Evolutionary conservation across 2,113 vertebrate species (phyloP), one percentile per base, ranked within the genome.

Genomic region (Poeciliopsis prolifica): DNA sequence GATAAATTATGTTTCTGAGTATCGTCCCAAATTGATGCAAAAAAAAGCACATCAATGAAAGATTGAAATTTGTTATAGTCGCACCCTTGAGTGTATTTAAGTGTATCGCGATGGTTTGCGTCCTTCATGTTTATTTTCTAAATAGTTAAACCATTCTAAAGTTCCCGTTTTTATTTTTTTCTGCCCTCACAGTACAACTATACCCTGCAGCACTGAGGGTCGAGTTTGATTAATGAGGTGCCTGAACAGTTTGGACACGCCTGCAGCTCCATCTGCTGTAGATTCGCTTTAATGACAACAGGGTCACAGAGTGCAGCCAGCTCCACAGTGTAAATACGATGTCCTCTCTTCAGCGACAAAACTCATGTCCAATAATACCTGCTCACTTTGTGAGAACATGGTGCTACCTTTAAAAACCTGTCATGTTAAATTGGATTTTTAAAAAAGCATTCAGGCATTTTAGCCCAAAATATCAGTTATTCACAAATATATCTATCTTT

Each of bases 181-280:
- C 74, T 61, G 70, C 61, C 62, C 54, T 68, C 65, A 68, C 31
- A 70, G 14, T 54, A 19, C 26, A 37, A 31, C 29, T 4, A 42
- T 69, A 75, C 60, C 51, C 74, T 85, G 22, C 60, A 62, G 79
- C 65, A 48, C 68, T 1, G 48, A 76, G 71, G 74, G 66, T 73
- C 75, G 33, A 1, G 68, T 15, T 66, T 76, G 88, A 86, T 87
- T 83, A 81, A 87, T 77, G 85, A 87, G 75, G 44, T 68, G 60
- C 61, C 62, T 68, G 61, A 44, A 54, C 35, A 54, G 51, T 74
- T 65, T 77, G 72, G 44, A 77, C 72, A 61, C 8, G 19, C 44
- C 67, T 77, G 73, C 73, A 61, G 79, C 79, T 88, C 88, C 84
- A 84, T 84, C 84, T 86, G 80, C 33, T 72, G 63, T 40, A 66